phyloP scores from a whole-genome alignment of 2,888 invertebrate species.

The Mesochorus sp. region DNA sequence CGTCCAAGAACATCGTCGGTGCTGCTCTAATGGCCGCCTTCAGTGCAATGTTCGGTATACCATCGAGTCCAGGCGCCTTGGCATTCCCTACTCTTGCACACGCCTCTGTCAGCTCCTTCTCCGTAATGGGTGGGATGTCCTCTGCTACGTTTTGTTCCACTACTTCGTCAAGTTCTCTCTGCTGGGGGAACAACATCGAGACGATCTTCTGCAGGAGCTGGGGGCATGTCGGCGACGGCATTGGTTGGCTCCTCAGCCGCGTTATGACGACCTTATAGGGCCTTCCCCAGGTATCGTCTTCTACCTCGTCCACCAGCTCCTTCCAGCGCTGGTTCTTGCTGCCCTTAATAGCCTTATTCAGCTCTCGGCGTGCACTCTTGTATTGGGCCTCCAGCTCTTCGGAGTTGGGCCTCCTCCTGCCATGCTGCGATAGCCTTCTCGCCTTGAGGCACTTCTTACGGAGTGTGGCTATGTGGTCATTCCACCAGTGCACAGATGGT shows the following conservation, averaged over 20 bases:
- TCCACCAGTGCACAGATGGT: slow-evolving; percentile 55
- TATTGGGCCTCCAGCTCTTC: slow-evolving; percentile 36
- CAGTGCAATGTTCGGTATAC: slow-evolving; percentile 61
- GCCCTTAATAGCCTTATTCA: slow-evolving; percentile 32
- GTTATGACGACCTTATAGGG: slow-evolving; percentile 58
- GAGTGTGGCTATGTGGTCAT: slow-evolving; percentile 20
- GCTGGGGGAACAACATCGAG: slow-evolving; percentile 29
- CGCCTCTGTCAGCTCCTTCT: slow-evolving; percentile 20
- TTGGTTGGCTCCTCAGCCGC: slow-evolving; percentile 40
- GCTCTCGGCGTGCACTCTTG: slow-evolving; percentile 33
- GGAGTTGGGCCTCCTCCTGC: slow-evolving; percentile 5
- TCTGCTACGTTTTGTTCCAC: not conserved
- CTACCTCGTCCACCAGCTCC: slow-evolving; percentile 43
- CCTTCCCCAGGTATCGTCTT: slow-evolving; percentile 48
- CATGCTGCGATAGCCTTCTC: slow-evolving; percentile 23
- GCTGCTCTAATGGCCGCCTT: slow-evolving; percentile 51
- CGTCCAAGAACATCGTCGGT: slow-evolving; percentile 59
- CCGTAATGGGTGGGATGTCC: slow-evolving; percentile 7
- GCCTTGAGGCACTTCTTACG: slow-evolving; percentile 27
- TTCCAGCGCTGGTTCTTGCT: slow-evolving; percentile 18
- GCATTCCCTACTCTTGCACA: slow-evolving; percentile 28
- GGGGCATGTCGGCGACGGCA: slow-evolving; percentile 53
- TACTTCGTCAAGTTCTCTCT: not conserved
- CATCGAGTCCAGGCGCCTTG: slow-evolving; percentile 64
- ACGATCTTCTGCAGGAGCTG: slow-evolving; percentile 58